A percentile compares a stretch with the other conserved stretches of the same genome.
phyloP scores from a whole-genome alignment of 2,888 invertebrate genomes.

The Eristalinus sepulchralis region DNA sequence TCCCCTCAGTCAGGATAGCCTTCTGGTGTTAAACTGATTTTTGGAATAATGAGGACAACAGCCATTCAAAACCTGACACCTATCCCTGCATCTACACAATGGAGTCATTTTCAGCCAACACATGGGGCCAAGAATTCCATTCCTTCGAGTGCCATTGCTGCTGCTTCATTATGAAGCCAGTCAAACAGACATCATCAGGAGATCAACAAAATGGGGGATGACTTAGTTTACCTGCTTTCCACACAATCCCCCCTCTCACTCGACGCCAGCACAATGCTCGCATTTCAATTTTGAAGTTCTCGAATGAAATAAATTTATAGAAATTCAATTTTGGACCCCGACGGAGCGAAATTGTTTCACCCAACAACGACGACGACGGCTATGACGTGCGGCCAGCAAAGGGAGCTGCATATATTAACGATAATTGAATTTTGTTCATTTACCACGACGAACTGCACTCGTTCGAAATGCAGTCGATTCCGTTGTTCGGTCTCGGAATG shows the following conservation, averaged over 20 bases:
- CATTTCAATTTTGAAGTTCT: constrained; percentile 10
- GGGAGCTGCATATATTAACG: constrained; percentile 1
- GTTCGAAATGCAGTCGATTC: not conserved
- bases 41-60: not conserved
- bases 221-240: not conserved
- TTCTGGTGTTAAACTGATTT: not conserved
- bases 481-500: not conserved
- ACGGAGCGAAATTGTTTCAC: constrained; percentile 23
- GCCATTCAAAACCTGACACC: not conserved
- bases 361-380: not conserved
- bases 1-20: no score
- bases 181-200: not conserved
- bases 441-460: not conserved
- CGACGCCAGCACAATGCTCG: not conserved
- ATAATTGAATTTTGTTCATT: constrained; percentile 28
- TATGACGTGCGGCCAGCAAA: not conserved
- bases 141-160: not conserved
- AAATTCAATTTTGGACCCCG: constrained; percentile 25
- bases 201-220: not conserved
- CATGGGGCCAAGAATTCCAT: not conserved
- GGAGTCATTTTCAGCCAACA: not conserved
- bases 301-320: constrained; percentile 4
- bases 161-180: not conserved
- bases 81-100: no score
- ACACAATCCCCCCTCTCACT: not conserved